A percentile compares a stretch with the other conserved stretches of the same genome.
Conservation (phyloP, 2,888 invertebrate species). For the Ophraella communa region DNA sequence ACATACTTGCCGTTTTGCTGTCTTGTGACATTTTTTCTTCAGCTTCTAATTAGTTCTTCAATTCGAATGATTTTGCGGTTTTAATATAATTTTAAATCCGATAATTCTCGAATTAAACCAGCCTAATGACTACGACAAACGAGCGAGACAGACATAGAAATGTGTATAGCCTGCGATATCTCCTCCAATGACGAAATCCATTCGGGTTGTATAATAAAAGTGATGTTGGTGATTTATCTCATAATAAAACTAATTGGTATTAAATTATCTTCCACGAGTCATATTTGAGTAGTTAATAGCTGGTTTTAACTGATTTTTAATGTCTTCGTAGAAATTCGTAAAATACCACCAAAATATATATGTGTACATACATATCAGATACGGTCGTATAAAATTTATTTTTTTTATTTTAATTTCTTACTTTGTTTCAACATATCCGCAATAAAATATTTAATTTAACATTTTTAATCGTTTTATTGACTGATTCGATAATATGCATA, state of each 20-base stretch:
- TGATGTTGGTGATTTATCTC: conserved; percentile 39
- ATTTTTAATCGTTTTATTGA: too few relatives aligned
- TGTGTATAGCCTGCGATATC: conserved; percentile 8
- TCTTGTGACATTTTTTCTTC: too few relatives aligned
- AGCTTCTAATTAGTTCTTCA: too few relatives aligned
- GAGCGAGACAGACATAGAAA: neutral
- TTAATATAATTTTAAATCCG: neutral
- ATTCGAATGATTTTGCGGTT: neutral
- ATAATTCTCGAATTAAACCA: neutral
- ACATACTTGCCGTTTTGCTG: too few relatives aligned
- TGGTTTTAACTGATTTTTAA: conserved; percentile 4
- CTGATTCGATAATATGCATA: too few relatives aligned
- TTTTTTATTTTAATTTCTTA: neutral
- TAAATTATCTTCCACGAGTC: conserved; percentile 32
- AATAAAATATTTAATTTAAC: too few relatives aligned
- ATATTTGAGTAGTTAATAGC: conserved; percentile 14
- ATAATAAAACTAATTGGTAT: conserved; percentile 39
- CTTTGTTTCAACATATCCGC: too few relatives aligned
- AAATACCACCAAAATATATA: neutral
- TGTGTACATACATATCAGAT: too few relatives aligned
- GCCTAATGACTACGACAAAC: neutral
- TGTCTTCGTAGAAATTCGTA: conserved; percentile 15
- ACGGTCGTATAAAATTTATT: neutral
- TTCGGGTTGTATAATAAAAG: conserved; percentile 34
- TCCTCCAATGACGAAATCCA: conserved; percentile 29